These are phyloP conservation scores for Neoaliturus tenellus DNA, from an alignment of 2,888 invertebrate genomes.

Conservation along the genomic window DNA sequence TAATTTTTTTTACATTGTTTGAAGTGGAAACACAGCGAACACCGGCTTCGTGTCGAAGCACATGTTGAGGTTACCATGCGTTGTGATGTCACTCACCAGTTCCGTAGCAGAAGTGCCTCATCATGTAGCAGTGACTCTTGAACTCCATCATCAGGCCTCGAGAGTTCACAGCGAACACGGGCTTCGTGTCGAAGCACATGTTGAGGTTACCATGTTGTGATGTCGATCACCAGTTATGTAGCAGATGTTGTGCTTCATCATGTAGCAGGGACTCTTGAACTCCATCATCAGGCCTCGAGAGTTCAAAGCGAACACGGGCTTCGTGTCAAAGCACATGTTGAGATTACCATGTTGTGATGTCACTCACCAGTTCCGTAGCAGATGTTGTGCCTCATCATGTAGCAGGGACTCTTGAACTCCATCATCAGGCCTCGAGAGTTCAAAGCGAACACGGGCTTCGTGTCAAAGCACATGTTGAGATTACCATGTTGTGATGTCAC, in stretches of 20 bases:
- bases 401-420: slow-evolving; percentile 49
- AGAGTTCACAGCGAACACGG: neutral
- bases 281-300: slow-evolving; percentile 40
- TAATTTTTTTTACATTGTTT: no score
- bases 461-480: slow-evolving; percentile 32
- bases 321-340: slow-evolving; percentile 35
- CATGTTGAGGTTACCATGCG: no score
- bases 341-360: no score
- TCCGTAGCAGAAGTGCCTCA: slow-evolving; percentile 42
- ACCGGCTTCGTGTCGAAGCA: no score
- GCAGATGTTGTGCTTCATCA: slow-evolving; percentile 45
- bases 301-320: slow-evolving; percentile 18
- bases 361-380: slow-evolving; percentile 48
- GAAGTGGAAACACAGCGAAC: no score
- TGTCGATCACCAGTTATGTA: slow-evolving; percentile 43
- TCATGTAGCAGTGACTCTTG: slow-evolving; percentile 46
- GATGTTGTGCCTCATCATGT: slow-evolving; percentile 45
- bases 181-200: slow-evolving; percentile 40
- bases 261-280: slow-evolving; percentile 46
- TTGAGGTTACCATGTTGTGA: no score
- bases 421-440: slow-evolving; percentile 28
- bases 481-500: no score
- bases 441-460: slow-evolving; percentile 16
- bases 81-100: no score
- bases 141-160: slow-evolving; percentile 48